Percentiles rank a stretch among this genome's conserved stretches.
These are phyloP conservation scores for Tromatobia lineatoria DNA, from an alignment of 2,888 invertebrate species.

Conservation along the genomic window DNA sequence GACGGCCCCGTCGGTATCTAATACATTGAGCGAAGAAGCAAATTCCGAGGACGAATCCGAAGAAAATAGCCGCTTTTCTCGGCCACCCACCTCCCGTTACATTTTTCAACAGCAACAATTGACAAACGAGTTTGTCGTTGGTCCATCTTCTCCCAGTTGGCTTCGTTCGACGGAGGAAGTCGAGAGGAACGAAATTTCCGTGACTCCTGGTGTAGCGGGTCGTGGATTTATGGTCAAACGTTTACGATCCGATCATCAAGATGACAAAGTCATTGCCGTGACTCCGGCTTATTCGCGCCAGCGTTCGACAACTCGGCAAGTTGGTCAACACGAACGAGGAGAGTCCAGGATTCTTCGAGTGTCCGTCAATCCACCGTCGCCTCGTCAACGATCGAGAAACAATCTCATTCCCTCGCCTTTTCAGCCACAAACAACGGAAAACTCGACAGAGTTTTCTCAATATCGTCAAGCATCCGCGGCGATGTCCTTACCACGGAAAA, in stretches of 20 bases:
- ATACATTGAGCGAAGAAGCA: slow-evolving; percentile 23
- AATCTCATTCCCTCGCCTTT: slow-evolving; percentile 11
- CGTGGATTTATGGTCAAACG: slow-evolving; percentile 65
- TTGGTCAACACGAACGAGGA: slow-evolving; percentile 19
- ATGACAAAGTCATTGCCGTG: slow-evolving; percentile 2
- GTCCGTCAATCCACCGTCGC: slow-evolving; percentile 38
- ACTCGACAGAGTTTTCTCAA: not conserved
- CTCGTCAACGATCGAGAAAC: slow-evolving; percentile 55
- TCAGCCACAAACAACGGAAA: slow-evolving; percentile 31
- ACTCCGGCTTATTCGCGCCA: slow-evolving; percentile 36
- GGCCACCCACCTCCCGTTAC: not conserved
- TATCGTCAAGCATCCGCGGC: not conserved
- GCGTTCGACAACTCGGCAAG: not conserved
- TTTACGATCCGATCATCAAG: slow-evolving; percentile 45
- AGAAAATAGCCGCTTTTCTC: not conserved
- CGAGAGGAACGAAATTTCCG: slow-evolving; percentile 69
- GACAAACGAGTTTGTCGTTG: slow-evolving; percentile 14
- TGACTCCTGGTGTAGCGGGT: slow-evolving; percentile 56
- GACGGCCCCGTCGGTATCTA: slow-evolving; percentile 20
- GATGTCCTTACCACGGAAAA: not conserved
- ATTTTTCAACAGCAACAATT: slow-evolving; percentile 39
- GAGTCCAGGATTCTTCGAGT: slow-evolving; percentile 27
- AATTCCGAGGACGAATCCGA: not conserved
- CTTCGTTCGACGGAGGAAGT: slow-evolving; percentile 57
- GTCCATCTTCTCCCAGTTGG: slow-evolving; percentile 48